These are phyloP conservation scores for Geophilus truncorum DNA, from an alignment of 2,888 invertebrate genomes.

Conservation along the genomic window DNA sequence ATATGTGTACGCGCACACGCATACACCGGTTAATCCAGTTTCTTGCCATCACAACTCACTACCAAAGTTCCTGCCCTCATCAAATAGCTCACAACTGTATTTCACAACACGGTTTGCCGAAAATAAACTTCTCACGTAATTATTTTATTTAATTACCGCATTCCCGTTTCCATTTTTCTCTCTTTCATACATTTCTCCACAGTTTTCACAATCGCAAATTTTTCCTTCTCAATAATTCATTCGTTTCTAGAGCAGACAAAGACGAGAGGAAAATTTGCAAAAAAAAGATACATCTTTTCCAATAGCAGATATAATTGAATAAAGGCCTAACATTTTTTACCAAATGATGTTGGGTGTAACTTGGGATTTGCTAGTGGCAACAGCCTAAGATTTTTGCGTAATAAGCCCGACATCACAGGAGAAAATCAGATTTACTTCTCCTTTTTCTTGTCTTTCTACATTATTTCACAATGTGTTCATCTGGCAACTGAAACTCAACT, in stretches of 20 bases:
- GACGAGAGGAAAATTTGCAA: not conserved
- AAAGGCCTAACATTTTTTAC: not conserved
- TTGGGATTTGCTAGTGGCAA: not conserved
- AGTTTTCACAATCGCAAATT: not conserved
- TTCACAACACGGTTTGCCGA: no score
- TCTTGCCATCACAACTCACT: not conserved
- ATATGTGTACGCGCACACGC: not conserved
- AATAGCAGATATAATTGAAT: not conserved
- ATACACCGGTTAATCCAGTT: not conserved
- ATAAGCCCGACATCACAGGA: not conserved
- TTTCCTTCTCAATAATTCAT: not conserved
- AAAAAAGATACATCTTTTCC: not conserved
- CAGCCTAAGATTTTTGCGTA: not conserved
- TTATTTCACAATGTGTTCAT: slow-evolving; percentile 3
- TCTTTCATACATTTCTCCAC: not conserved
- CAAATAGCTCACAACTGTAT: not conserved
- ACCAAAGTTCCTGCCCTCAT: not conserved
- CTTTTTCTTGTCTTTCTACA: slow-evolving; percentile 13
- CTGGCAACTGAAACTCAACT: not conserved
- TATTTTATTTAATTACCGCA: no score
- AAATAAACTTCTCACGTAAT: no score
- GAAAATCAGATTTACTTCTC: slow-evolving; percentile 2
- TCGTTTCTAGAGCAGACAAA: not conserved
- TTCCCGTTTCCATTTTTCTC: not conserved
- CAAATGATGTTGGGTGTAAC: slow-evolving; percentile 1